Evolutionary conservation across 2,797 vertebrate species (phyloP).

Genomic region (Fistularia tabacaria): DNA sequence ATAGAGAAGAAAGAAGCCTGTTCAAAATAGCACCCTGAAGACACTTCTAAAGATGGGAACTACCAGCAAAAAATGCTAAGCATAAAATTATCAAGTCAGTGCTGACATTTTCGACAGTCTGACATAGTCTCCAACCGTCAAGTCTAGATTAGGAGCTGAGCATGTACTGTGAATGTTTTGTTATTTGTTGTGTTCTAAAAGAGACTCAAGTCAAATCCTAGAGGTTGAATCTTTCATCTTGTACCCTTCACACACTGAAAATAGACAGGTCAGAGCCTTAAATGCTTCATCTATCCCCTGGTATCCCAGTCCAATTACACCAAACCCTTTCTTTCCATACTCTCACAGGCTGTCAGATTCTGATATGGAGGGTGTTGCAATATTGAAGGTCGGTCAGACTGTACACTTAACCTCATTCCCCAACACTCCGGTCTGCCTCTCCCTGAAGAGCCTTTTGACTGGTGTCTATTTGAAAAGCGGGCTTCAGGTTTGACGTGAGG

Average conservation of each 20-base stretch:
- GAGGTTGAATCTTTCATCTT: constrained; percentile 47
- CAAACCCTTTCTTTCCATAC: constrained; percentile 51
- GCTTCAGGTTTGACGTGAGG: constrained; percentile 45
- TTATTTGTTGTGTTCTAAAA: constrained; percentile 31
- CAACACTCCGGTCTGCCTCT: constrained; percentile 49
- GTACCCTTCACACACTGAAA: constrained; percentile 47
- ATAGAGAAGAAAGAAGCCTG: constrained; percentile 46
- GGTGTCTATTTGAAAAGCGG: constrained; percentile 60
- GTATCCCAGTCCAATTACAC: constrained; percentile 71
- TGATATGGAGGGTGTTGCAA: constrained; percentile 56
- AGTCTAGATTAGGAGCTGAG: constrained; percentile 22
- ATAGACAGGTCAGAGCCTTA: constrained; percentile 53
- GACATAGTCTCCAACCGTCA: constrained; percentile 21
- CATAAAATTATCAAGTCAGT: constrained; percentile 48
- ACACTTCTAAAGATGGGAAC: constrained; percentile 61
- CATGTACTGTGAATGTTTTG: constrained; percentile 9
- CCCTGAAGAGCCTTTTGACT: constrained; percentile 64
- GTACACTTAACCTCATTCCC: constrained; percentile 74
- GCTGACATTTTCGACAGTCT: constrained; percentile 33
- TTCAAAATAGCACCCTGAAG: constrained; percentile 64
- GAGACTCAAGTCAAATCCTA: constrained; percentile 22
- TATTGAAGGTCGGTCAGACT: constrained; percentile 68
- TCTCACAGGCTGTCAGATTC: constrained; percentile 66
- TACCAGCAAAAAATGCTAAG: constrained; percentile 27
- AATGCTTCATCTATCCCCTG: constrained; percentile 64